Conservation (phyloP, 35 echinoderm and acorn worm genomes). For the Heliocidaris erythrogramma region DNA sequence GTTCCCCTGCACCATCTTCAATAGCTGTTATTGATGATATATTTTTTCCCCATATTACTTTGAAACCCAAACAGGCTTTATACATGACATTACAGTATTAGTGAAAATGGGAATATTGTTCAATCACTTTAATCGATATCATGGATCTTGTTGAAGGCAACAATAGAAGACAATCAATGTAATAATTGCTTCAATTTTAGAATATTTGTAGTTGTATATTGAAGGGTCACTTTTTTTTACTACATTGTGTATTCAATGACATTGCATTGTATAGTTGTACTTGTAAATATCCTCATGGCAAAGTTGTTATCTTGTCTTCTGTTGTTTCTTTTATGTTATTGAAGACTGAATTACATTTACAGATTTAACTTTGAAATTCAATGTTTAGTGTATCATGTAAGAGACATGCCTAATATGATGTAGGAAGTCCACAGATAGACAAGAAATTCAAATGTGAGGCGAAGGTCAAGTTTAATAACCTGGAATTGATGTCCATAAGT, state of each 20-base stretch:
- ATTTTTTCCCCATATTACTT: no score
- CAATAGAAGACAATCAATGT: neutral
- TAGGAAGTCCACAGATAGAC: neutral
- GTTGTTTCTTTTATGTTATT: neutral
- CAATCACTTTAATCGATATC: no score
- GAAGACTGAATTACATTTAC: neutral
- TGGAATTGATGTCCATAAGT: no score
- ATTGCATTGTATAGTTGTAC: neutral
- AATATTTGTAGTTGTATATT: neutral
- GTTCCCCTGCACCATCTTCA: no score
- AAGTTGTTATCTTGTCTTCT: neutral
- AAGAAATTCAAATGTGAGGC: neutral
- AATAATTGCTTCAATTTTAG: neutral
- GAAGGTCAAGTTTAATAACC: no score
- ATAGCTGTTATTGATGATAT: no score
- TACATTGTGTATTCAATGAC: neutral
- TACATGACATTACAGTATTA: no score
- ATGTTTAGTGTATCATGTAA: neutral
- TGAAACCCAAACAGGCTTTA: no score
- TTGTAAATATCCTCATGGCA: neutral
- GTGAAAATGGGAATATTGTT: no score
- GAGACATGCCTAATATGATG: neutral
- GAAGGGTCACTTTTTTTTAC: neutral
- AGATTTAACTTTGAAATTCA: neutral
- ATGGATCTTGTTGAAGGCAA: no score